Evolutionary conservation across 2,888 invertebrate genomes (phyloP), one percentile per base, ranked within the genome.

Genomic region (Asteroscopus sphinx): DNA sequence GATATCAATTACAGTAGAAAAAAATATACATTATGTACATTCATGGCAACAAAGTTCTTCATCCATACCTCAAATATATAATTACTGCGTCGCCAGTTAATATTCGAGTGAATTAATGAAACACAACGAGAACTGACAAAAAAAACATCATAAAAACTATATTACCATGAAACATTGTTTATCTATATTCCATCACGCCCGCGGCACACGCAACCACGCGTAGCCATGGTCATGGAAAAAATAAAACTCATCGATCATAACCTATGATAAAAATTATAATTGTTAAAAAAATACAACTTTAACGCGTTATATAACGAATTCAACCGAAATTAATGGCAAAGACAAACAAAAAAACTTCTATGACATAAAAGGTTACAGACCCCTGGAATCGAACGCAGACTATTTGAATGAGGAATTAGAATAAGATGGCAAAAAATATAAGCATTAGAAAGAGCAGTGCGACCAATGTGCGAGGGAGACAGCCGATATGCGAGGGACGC

Each of bases 341-440:
- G 62, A 56, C 16, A 64, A 76, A 65, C 46, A 46, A 64, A 60
- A 56, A 58, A 71, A 40, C 17, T 12, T 35, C 48, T 66, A 55
- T 74, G 57, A 78, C 69, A 74, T 68, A 79, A 88, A 90, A 90
- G 89, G 90, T 92, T 92, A 83, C 79, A 81, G 77, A 77, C 89
- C 88, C 79, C 91, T 91, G 91, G 85, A 88, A 89, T 91, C 89
- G 89, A 89, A 91, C 87, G 85, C 61, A 54, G 51, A 57, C 86
- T 82, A 89, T 93, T 93, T 92, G 89, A 93, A 93, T 93, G 88
- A 88, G 84, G 88, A 91, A 93, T 93, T 93, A 93, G 93, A 93
- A 92, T 92, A 91, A 90, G 86, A 89, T 87, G 80, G 92, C 88
- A 93, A 94, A 93, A 93, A 93, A 93, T 90, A 91, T 89, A 85